Base-by-base conservation (phyloP, 1,140 invertebrate species). In the Drosophila varians region DNA sequence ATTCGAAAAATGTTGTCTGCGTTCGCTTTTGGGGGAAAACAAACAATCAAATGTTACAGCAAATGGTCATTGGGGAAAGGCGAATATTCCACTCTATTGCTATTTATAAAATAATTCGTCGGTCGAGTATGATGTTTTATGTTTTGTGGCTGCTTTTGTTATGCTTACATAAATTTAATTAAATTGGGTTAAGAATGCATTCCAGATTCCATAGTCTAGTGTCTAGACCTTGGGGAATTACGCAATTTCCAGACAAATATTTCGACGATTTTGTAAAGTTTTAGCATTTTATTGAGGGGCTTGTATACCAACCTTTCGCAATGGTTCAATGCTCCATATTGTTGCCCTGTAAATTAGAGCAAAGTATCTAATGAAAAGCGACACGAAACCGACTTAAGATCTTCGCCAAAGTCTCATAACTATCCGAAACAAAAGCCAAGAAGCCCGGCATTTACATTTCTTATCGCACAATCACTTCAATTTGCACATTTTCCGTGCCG, bases 91-190 rank as follows among this genome's bases (percentile, higher is more conserved):
- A 25, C 65, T 69, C 66, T 56, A 57, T 47, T 47, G 55, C 82
- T 87, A 77, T 86, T 86, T 74, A 64, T 87, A 74, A 76, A 60
- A 64, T 48, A 77, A 87, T 80, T 77, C 49, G 57, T 48, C 48
- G 60, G 11, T 19, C 18, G 53, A 58, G 66, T 82, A 68, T 71
- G 54, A 19, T 47, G 21, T 46, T 54, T 49, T 58, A 73, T 58
- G 21, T 42, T 36, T 47, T 14, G 5, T 45, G 8, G 8, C 7
- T 25, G n/a, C 12, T 36, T 19, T 55, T 54, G 38, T 34, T 57
- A 21, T 55, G 28, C 18, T 26, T 26, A 26, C 66, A 70, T 70
- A 34, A 70, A 69, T 45, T 46, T 38, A 1, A 0, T 34, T 36
- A 25, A 53, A 52, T 64, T 53, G 47, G 47, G 25, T 16, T 34